These are phyloP conservation scores for Catharus bicknelli DNA, from an alignment of 2,113 vertebrate species.

Conservation along the genomic window DNA sequence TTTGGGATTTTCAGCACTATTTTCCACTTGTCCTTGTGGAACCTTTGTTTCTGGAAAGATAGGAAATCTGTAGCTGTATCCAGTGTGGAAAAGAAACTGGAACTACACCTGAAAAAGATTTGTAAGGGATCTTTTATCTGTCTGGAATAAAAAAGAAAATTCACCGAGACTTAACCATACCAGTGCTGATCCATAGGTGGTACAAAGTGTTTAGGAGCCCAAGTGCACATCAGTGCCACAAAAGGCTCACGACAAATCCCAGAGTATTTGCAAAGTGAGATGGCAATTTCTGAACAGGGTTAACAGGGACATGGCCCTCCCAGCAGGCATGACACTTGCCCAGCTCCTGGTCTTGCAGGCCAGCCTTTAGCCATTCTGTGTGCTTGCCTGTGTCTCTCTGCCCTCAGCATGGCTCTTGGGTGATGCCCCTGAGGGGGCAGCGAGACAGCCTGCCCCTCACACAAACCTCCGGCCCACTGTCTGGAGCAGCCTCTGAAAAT, in stretches of 20 bases:
- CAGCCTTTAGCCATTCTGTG: not conserved
- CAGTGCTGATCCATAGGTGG: not conserved
- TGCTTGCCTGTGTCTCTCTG: not conserved
- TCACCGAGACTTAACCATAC: not conserved
- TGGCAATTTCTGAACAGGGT: not conserved
- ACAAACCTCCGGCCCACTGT: not conserved
- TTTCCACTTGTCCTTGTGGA: not conserved
- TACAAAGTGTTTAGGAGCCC: too few species aligned
- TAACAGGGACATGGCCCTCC: not conserved
- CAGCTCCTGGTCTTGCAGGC: not conserved
- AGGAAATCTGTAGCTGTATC: not conserved
- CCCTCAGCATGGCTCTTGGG: rapidly evolving
- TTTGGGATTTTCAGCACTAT: not conserved
- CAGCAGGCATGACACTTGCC: not conserved
- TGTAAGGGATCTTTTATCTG: not conserved
- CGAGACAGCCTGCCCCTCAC: not conserved
- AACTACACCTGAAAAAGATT: not conserved
- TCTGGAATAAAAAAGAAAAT: not conserved
- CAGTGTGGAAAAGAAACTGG: not conserved
- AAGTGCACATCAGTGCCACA: rapidly evolving
- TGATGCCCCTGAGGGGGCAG: not conserved
- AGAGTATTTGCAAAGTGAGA: not conserved
- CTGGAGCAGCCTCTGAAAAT: not conserved
- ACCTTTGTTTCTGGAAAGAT: not conserved
- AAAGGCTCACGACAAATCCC: not conserved